These are phyloP conservation scores for Nautilus pompilius DNA, from an alignment of 1,140 invertebrate species.

Conservation along the genomic window DNA sequence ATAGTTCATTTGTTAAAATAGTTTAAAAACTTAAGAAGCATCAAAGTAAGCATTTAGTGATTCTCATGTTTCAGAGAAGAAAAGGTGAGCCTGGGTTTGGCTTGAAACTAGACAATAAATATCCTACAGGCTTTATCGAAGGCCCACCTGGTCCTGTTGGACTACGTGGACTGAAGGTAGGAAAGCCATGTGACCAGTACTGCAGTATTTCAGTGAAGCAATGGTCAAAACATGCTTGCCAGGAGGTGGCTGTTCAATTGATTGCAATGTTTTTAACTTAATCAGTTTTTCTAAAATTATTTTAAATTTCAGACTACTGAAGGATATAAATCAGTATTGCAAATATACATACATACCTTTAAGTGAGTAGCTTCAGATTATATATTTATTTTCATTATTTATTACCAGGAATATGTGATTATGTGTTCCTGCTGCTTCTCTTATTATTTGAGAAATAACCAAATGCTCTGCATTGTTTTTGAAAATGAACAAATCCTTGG, in stretches of 20 bases:
- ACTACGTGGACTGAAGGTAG: slow-evolving; percentile 76
- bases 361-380: too few relatives aligned
- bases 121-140: slow-evolving; percentile 88
- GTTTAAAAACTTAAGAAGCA: not conserved
- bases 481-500: too few relatives aligned
- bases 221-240: not conserved
- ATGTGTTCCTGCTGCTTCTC: too few relatives aligned
- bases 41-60: not conserved
- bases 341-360: too few relatives aligned
- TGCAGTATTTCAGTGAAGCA: not conserved
- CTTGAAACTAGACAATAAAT: slow-evolving; percentile 84
- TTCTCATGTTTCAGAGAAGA: slow-evolving; percentile 67
- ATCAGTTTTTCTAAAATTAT: not conserved
- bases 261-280: not conserved
- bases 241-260: not conserved
- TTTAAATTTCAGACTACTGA: not conserved
- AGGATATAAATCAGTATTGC: not conserved
- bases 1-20: not conserved
- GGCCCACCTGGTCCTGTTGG: slow-evolving; percentile 88
- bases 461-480: too few relatives aligned
- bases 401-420: too few relatives aligned
- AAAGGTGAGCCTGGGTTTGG: slow-evolving; percentile 83
- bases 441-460: too few relatives aligned
- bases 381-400: too few relatives aligned
- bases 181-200: slow-evolving; percentile 62